phyloP scores from a whole-genome alignment of 2,113 vertebrate species.

The Tragelaphus buxtoni region DNA sequence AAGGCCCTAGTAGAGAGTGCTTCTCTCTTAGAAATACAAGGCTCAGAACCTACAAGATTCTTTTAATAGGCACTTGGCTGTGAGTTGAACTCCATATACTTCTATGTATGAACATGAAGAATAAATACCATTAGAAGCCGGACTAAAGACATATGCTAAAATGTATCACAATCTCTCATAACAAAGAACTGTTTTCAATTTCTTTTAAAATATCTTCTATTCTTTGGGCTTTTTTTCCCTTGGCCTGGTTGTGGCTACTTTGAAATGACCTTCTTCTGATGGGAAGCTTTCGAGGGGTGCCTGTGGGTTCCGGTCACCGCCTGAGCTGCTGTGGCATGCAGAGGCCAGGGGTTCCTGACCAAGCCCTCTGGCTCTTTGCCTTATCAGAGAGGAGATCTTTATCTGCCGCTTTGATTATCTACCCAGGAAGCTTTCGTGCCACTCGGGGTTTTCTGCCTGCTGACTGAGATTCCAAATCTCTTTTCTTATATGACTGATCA shows the following conservation, averaged over 20 bases:
- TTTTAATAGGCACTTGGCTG: background rate
- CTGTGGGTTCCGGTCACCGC: background rate
- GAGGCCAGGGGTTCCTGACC: background rate
- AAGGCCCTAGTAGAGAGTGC: background rate
- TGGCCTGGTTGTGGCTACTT: background rate
- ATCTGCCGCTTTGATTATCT: background rate
- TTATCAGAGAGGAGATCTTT: background rate
- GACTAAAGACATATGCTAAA: background rate
- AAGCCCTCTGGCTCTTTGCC: background rate
- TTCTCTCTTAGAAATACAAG: background rate
- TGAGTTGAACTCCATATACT: background rate
- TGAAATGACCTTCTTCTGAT: background rate
- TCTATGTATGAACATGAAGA: background rate
- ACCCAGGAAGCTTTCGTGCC: background rate
- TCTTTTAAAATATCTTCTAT: background rate
- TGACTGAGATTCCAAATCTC: background rate
- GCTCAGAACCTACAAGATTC: background rate
- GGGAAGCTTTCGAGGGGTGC: background rate
- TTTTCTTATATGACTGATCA: background rate
- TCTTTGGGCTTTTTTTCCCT: background rate
- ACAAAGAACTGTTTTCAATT: background rate
- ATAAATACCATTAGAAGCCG: background rate
- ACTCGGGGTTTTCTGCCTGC: background rate
- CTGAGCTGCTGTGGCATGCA: background rate
- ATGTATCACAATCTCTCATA: background rate